phyloP scores from a whole-genome alignment of 2,797 vertebrate genomes.

The Danionella dracula region DNA sequence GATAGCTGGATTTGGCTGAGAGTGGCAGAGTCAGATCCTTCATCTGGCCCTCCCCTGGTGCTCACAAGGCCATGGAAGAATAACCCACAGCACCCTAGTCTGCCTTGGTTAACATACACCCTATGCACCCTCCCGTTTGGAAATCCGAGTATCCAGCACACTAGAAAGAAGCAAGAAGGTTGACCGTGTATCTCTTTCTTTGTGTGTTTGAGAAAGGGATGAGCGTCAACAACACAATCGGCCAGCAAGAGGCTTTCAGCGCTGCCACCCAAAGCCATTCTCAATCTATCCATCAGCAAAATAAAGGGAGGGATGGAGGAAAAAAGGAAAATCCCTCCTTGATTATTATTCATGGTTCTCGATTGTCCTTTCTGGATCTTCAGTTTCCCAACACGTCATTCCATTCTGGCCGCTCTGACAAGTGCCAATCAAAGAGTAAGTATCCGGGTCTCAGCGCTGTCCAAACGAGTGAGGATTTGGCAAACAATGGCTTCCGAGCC shows the following conservation, averaged over 20 bases:
- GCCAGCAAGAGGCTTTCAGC: constrained; percentile 70
- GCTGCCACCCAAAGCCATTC: constrained; percentile 87
- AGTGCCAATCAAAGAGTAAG: constrained; percentile 90
- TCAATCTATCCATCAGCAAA: constrained; percentile 56
- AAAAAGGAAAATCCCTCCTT: constrained; percentile 69
- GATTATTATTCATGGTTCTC: constrained; percentile 80
- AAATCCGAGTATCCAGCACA: constrained; percentile 51
- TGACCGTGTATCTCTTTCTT: constrained; percentile 73
- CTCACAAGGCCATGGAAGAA: constrained; percentile 59
- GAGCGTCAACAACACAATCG: constrained; percentile 79
- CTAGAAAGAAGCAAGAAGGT: constrained; percentile 69
- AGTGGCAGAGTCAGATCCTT: constrained; percentile 66
- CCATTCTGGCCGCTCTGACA: constrained; percentile 87
- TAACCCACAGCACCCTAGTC: constrained; percentile 31
- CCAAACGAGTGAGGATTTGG: constrained; percentile 74
- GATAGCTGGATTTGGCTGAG: constrained; percentile 77
- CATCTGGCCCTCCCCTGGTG: constrained; percentile 52
- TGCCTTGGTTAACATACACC: constrained; percentile 27
- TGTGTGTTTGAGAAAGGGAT: constrained; percentile 80
- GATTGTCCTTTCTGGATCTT: constrained; percentile 72
- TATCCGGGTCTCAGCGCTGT: constrained; percentile 50
- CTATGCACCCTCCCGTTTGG: constrained; percentile 22
- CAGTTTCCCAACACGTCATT: constrained; percentile 76
- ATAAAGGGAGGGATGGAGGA: constrained; percentile 58
- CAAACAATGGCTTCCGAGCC: constrained; percentile 78